Evolutionary conservation across 2,797 vertebrate genomes (phyloP).

Genomic region (Malacoctenus gilli): DNA sequence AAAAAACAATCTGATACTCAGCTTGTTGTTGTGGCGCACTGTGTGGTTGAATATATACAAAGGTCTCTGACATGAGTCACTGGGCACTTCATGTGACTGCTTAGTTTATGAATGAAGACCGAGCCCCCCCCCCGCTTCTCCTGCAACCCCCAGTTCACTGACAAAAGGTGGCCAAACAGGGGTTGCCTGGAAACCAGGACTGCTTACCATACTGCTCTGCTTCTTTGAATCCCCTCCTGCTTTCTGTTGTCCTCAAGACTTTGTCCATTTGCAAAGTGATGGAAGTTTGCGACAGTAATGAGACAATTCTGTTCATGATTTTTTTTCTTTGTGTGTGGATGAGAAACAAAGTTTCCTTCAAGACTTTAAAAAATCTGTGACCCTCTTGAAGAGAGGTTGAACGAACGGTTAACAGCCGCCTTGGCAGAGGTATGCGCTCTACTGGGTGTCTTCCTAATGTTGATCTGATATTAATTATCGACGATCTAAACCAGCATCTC

Average conservation of each 20-base stretch:
- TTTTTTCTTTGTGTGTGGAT: too few species aligned
- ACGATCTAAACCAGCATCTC: too few species aligned
- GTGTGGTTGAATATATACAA: constrained; percentile 16
- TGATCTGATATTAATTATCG: too few species aligned
- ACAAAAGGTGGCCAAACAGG: constrained; percentile 60
- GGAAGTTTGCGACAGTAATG: too few species aligned
- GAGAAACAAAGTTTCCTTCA: too few species aligned
- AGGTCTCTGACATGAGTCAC: constrained; percentile 57
- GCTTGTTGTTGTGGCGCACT: background rate
- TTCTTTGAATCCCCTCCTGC: constrained; percentile 24
- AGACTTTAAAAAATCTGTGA: too few species aligned
- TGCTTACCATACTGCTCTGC: constrained; percentile 56
- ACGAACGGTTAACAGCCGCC: too few species aligned
- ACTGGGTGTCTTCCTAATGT: too few species aligned
- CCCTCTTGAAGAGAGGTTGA: too few species aligned
- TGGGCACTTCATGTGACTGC: constrained; percentile 62
- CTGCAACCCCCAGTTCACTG: constrained; percentile 11
- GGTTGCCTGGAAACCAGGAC: constrained; percentile 70
- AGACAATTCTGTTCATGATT: too few species aligned
- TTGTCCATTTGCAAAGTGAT: too few species aligned
- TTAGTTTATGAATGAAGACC: constrained; percentile 67
- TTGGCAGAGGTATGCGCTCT: too few species aligned
- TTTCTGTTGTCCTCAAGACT: background rate
- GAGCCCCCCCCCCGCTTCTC: constrained; percentile 27
- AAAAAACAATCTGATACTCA: constrained; percentile 19